Percentiles rank a stretch among this genome's conserved stretches.
Evolutionary conservation across 2,888 invertebrate genomes (phyloP).

Genomic region (Gandaritis pyraliata): DNA sequence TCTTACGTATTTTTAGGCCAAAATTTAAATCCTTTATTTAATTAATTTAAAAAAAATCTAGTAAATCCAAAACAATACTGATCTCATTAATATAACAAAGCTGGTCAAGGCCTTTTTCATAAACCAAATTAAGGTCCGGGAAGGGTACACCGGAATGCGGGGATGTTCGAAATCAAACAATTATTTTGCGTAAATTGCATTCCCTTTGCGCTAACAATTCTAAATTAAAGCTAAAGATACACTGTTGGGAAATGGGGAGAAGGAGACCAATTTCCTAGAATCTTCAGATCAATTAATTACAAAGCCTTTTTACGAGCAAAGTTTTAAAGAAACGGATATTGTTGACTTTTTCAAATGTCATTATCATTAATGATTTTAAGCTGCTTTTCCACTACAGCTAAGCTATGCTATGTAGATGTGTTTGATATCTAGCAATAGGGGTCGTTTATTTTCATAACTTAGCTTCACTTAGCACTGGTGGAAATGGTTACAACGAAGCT

Average conservation of each 20-base stretch:
- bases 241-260: slow-evolving; percentile 50
- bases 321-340: slow-evolving; percentile 47
- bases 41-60: too few species aligned
- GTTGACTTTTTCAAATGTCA: neutral
- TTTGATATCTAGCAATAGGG: too few species aligned
- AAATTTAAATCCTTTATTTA: too few species aligned
- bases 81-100: slow-evolving; percentile 38
- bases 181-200: slow-evolving; percentile 83
- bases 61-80: slow-evolving; percentile 30
- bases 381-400: too few species aligned
- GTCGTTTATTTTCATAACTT: too few species aligned
- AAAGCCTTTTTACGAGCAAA: slow-evolving; percentile 67
- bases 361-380: too few species aligned
- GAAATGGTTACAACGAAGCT: too few species aligned
- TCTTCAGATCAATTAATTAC: slow-evolving; percentile 82
- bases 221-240: slow-evolving; percentile 81
- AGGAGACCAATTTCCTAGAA: slow-evolving; percentile 70
- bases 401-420: too few species aligned
- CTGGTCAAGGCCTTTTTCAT: slow-evolving; percentile 51
- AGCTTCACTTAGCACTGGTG: too few species aligned
- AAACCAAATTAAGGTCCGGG: slow-evolving; percentile 63
- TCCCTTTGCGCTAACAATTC: slow-evolving; percentile 81
- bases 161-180: slow-evolving; percentile 80
- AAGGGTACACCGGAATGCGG: slow-evolving; percentile 50
- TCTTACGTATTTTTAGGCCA: too few species aligned